Conservation (phyloP, 64 coral and sea anemone genomes). For the Trachythela sp. region DNA sequence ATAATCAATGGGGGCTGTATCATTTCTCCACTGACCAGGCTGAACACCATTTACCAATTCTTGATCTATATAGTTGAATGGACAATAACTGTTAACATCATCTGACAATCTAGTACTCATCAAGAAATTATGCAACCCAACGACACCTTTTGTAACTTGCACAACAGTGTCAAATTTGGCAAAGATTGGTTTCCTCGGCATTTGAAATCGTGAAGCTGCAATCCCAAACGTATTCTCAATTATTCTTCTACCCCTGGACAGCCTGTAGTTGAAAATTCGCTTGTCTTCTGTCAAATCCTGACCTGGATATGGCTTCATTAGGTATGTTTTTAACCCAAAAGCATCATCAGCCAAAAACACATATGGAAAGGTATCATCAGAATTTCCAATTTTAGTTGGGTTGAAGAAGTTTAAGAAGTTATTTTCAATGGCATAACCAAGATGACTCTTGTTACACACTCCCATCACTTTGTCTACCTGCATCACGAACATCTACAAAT, state of each 20-base stretch:
- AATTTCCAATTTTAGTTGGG: not conserved
- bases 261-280: not conserved
- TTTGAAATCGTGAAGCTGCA: not conserved
- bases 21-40: conserved; percentile 15
- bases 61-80: not conserved
- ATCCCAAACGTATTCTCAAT: not conserved
- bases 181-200: not conserved
- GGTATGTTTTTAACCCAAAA: not conserved
- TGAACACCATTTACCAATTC: not conserved
- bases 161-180: not conserved
- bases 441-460: conserved; percentile 8
- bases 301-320: not conserved
- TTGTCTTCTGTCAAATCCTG: not conserved
- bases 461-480: conserved; percentile 15
- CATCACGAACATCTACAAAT: not conserved
- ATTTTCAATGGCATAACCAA: conserved; percentile 22
- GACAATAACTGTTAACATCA: not conserved
- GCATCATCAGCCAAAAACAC: not conserved
- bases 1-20: not conserved
- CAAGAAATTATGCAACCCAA: conserved; percentile 1
- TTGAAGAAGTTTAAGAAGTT: not conserved
- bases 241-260: not conserved
- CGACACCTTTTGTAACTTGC: not conserved
- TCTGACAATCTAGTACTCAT: not conserved
- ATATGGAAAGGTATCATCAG: not conserved